Base-by-base conservation (phyloP, 1,140 invertebrate genomes). In the Delia radicum region DNA sequence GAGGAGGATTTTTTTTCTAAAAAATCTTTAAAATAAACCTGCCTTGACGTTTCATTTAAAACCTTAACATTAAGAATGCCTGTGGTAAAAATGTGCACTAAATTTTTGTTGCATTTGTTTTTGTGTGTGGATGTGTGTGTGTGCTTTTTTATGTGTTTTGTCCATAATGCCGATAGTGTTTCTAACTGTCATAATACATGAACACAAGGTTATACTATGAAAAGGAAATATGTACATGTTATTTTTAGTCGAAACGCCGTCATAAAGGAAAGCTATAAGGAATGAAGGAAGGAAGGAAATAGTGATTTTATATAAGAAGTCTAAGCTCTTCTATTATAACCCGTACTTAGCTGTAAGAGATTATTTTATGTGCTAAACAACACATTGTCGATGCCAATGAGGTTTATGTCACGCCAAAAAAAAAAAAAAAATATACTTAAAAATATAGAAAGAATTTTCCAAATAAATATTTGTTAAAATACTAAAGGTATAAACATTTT, bases 221-320 rank as follows among this genome's bases (percentile, higher is more conserved):
- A 55, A 55, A 55, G 48, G 48, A 55, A 55, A 55, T 55, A 55
- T 55, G 48, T 10, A n/a, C 48, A 55, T 55, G 48, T 55, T 55
- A 55, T 55, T 55, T 55, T 55, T 55, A 55, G 48, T 55, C n/a
- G 10, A 55, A 55, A 55, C 21, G 18, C 48, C 48, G 24, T 55
- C n/a, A 55, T 55, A 21, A 21, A 55, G 48, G 18, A 21, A 55
- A 67, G 27, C 27, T n/a, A 67, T 29, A 67, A 67, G 31, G 63
- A 67, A 67, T 21, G 61, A 62, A 62, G 61, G 27, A 31, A 65
- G 29, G 63, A 67, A 67, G 63, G 31, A 67, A 67, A 67, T 4
- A 67, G 48, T 10, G 3, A 55, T 55, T 55, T 55, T 55, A 21
- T 21, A 55, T 55, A 55, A 55, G 48, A 55, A 55, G 48, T 55